A percentile compares a stretch with the other conserved stretches of the same genome.
These are phyloP conservation scores for Luffia ferchaultella DNA, from an alignment of 2,888 invertebrate species.

Conservation along the genomic window DNA sequence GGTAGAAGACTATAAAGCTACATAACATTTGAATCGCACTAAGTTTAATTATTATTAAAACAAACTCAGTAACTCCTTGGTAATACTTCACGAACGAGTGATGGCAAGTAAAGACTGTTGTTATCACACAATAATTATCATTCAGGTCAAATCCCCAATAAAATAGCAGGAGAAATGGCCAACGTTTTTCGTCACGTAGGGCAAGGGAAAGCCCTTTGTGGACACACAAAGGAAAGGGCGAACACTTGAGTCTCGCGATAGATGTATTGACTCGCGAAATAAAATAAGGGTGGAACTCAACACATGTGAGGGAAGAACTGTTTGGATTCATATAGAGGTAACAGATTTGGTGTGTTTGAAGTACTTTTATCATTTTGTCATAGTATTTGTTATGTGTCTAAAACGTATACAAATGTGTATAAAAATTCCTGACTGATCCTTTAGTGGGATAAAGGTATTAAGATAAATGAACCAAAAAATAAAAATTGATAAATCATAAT, in stretches of 20 bases:
- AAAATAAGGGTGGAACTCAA: slow-evolving; percentile 46
- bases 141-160: slow-evolving; percentile 55
- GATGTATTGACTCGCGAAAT: slow-evolving; percentile 63
- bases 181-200: slow-evolving; percentile 7
- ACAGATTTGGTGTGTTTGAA: slow-evolving; percentile 29
- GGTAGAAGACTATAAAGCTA: too few species aligned
- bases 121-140: slow-evolving; percentile 43
- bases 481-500: background rate
- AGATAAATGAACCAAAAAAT: too few species aligned
- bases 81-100: too few species aligned
- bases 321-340: background rate
- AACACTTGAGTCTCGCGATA: slow-evolving; percentile 24
- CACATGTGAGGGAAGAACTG: background rate
- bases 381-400: too few species aligned
- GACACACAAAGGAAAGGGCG: slow-evolving; percentile 42
- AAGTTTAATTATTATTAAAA: too few species aligned
- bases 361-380: slow-evolving; percentile 22
- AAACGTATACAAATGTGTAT: too few species aligned
- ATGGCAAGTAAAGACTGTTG: background rate
- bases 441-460: too few species aligned
- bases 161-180: slow-evolving; percentile 52
- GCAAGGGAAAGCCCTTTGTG: slow-evolving; percentile 25
- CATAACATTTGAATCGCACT: too few species aligned
- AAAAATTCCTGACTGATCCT: too few species aligned
- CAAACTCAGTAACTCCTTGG: too few species aligned